Evolutionary conservation across 2,113 vertebrate genomes (phyloP).

Genomic region (Plotosus lineatus): DNA sequence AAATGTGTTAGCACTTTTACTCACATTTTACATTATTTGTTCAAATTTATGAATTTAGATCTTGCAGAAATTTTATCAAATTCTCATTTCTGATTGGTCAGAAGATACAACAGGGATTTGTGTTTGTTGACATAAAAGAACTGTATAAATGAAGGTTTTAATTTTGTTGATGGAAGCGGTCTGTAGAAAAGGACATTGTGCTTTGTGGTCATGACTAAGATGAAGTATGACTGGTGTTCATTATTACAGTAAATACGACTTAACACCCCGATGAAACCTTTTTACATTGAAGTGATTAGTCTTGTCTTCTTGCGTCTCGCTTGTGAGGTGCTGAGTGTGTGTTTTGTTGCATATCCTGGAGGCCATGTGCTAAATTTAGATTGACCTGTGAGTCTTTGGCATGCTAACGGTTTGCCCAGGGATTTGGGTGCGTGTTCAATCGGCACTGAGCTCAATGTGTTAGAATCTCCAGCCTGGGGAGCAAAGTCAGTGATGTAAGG

Average conservation of each 20-base stretch:
- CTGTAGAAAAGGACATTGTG: too few species aligned
- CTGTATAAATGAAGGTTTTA: too few species aligned
- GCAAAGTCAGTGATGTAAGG: too few species aligned
- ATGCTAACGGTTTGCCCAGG: neutral
- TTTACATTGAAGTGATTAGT: too few species aligned
- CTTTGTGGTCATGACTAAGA: too few species aligned
- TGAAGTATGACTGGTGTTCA: neutral
- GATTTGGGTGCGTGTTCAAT: neutral
- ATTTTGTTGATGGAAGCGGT: neutral
- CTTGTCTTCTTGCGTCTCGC: neutral
- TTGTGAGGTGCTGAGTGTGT: neutral
- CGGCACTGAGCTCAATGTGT: neutral
- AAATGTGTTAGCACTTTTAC: neutral
- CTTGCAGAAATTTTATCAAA: neutral
- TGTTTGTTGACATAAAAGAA: too few species aligned
- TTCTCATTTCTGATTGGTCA: neutral
- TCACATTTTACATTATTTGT: too few species aligned
- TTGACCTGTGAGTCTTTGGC: neutral
- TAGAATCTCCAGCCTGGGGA: neutral
- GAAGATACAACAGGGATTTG: neutral
- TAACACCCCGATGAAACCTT: too few species aligned
- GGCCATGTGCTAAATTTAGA: constrained; percentile 40
- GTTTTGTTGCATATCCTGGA: constrained; percentile 38
- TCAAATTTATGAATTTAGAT: neutral
- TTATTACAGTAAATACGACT: neutral